phyloP scores from a whole-genome alignment of 1,140 invertebrate genomes.

The Aphelinus atriplicis region DNA sequence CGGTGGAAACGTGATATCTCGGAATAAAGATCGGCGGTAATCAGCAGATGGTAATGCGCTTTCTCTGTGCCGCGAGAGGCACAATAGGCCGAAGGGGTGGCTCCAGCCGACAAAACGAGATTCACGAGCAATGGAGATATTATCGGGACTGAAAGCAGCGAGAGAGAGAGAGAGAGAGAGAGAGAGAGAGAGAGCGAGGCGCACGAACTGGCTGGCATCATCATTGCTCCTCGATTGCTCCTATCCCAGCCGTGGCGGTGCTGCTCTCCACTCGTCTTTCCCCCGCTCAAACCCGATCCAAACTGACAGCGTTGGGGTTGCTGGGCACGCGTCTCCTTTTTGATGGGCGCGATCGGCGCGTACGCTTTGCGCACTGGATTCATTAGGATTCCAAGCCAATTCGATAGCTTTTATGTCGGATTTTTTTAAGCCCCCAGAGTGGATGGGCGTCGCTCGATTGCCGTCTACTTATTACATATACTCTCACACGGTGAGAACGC shows the following conservation, averaged over 20 bases:
- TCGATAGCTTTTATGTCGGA: background rate
- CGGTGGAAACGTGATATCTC: conserved; percentile 48
- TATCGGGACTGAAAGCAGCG: background rate
- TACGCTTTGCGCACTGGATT: no score
- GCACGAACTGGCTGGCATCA: conserved; percentile 52
- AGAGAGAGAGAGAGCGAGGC: background rate
- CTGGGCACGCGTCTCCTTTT: conserved; percentile 4
- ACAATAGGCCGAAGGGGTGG: background rate
- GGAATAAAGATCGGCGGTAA: conserved; percentile 54
- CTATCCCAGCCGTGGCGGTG: conserved; percentile 50
- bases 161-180: no score
- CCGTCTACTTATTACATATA: no score
- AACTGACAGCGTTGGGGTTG: conserved; percentile 32
- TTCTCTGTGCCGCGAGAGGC: conserved; percentile 35
- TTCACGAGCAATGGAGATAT: background rate
- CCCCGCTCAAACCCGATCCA: conserved; percentile 38
- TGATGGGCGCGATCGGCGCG: no score
- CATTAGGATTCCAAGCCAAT: no score
- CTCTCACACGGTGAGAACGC: no score
- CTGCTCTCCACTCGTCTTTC: conserved; percentile 43
- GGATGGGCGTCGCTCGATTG: no score
- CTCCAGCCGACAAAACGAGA: conserved; percentile 1
- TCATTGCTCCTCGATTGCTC: conserved; percentile 53
- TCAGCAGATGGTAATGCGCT: conserved; percentile 61
- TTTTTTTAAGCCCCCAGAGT: background rate